Evolutionary conservation across 2,113 vertebrate species (phyloP).

Genomic region (Syngnathus floridae): DNA sequence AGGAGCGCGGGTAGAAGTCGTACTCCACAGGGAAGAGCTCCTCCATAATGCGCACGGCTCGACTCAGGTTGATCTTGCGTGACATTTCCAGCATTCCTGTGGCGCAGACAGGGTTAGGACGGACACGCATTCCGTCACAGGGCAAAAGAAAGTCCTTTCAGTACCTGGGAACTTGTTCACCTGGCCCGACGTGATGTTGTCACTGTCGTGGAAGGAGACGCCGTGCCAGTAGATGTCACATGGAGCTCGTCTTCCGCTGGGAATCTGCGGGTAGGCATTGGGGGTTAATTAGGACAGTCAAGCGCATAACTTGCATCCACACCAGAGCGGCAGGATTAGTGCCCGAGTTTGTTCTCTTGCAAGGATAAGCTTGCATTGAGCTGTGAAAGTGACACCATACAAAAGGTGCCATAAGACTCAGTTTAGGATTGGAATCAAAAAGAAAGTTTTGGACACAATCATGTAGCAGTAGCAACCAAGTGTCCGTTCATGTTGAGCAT

Average conservation of each 20-base stretch:
- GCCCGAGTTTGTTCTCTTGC: background rate
- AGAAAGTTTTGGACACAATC: too few species aligned
- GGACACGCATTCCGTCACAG: background rate
- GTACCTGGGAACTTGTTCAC: conserved; percentile 99
- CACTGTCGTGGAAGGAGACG: conserved; percentile 89
- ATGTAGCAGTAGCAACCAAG: too few species aligned
- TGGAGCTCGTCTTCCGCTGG: conserved; percentile 80
- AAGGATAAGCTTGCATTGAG: conserved; percentile 39
- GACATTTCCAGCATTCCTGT: conserved; percentile 93
- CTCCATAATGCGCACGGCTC: conserved; percentile 87
- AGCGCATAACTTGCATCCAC: background rate
- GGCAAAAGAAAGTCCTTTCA: background rate
- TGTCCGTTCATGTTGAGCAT: too few species aligned
- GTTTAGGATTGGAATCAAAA: background rate
- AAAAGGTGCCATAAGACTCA: conserved; percentile 21
- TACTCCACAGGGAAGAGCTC: conserved; percentile 92
- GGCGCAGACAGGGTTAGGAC: too few species aligned
- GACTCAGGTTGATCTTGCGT: conserved; percentile 87
- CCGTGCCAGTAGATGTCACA: conserved; percentile 98
- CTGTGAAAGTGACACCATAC: conserved; percentile 26
- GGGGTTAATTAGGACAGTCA: background rate
- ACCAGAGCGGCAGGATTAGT: background rate
- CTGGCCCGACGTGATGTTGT: conserved; percentile 86
- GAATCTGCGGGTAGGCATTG: conserved; percentile 71
- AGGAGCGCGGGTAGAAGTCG: conserved; percentile 94